phyloP scores from a whole-genome alignment of 2,113 vertebrate genomes.

The Arizona elegans region DNA sequence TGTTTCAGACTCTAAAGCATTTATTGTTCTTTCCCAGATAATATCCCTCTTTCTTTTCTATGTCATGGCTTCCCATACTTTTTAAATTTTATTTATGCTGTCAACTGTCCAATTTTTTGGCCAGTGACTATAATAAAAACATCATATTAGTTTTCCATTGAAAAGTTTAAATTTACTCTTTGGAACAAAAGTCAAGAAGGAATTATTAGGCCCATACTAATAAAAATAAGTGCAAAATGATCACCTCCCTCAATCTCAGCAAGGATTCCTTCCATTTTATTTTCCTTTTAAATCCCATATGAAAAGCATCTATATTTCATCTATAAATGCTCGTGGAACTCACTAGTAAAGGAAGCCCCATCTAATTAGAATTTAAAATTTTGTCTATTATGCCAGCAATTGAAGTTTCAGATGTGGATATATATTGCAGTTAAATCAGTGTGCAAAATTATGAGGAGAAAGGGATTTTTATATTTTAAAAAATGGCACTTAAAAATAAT shows the following conservation, averaged over 20 bases:
- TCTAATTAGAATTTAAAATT: background rate
- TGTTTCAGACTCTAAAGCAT: background rate
- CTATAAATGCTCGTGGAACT: background rate
- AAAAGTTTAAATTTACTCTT: constrained; percentile 24
- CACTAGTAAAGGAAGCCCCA: background rate
- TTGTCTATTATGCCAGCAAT: background rate
- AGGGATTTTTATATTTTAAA: background rate
- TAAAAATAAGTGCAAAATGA: background rate
- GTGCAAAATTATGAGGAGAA: background rate
- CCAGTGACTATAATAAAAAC: background rate
- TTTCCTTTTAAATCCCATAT: fast-evolving
- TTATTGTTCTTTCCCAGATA: background rate
- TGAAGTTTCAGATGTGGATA: background rate
- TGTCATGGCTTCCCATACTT: background rate
- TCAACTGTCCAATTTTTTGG: background rate
- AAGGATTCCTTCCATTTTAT: background rate
- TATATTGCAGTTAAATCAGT: background rate
- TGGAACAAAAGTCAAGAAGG: fast-evolving
- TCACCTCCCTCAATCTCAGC: background rate
- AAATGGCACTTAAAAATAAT: background rate
- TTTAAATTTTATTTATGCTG: background rate
- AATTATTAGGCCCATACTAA: background rate
- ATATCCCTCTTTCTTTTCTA: background rate
- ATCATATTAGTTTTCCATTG: background rate
- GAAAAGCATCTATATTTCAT: background rate